phyloP scores from a whole-genome alignment of 2,888 invertebrate species.

The Drosophila robusta region DNA sequence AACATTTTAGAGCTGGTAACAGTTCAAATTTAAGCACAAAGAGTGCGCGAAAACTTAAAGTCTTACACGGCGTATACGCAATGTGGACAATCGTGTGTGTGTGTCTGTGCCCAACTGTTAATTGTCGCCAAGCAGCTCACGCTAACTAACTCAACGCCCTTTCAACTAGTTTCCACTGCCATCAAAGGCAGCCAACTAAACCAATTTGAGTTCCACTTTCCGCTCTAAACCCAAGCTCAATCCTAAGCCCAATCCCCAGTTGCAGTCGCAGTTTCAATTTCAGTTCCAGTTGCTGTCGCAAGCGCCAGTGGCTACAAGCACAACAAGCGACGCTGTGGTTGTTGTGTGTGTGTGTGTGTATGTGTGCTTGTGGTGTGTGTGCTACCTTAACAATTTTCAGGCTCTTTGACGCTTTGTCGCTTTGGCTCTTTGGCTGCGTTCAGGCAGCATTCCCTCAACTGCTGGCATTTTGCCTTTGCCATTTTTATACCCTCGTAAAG shows the following conservation, averaged over 20 bases:
- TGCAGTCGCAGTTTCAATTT: constrained; percentile 5
- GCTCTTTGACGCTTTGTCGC: constrained; percentile 38
- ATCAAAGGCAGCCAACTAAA: background rate
- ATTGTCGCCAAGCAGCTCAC: constrained; percentile 21
- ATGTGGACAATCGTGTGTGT: background rate
- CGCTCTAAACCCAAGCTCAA: background rate
- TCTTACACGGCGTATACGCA: constrained; percentile 59
- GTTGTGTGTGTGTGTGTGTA: constrained; percentile 9
- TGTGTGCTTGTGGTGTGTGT: constrained; percentile 18
- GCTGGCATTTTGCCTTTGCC: constrained; percentile 22
- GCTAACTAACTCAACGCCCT: constrained; percentile 15
- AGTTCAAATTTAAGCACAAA: no score
- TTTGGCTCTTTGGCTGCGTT: constrained; percentile 24
- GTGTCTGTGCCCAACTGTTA: constrained; percentile 11
- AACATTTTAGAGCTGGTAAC: constrained; percentile 23
- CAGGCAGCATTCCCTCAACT: constrained; percentile 18
- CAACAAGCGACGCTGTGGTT: background rate
- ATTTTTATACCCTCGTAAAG: background rate
- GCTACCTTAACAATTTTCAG: constrained; percentile 25
- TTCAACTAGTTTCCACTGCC: constrained; percentile 1
- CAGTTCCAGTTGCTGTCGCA: constrained; percentile 4
- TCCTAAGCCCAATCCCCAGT: background rate
- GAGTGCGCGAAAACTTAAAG: constrained; percentile 3
- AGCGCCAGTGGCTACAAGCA: background rate
- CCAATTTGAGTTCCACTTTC: background rate